Evolutionary conservation across 2,113 vertebrate genomes (phyloP).

Genomic region (Eira barbara): DNA sequence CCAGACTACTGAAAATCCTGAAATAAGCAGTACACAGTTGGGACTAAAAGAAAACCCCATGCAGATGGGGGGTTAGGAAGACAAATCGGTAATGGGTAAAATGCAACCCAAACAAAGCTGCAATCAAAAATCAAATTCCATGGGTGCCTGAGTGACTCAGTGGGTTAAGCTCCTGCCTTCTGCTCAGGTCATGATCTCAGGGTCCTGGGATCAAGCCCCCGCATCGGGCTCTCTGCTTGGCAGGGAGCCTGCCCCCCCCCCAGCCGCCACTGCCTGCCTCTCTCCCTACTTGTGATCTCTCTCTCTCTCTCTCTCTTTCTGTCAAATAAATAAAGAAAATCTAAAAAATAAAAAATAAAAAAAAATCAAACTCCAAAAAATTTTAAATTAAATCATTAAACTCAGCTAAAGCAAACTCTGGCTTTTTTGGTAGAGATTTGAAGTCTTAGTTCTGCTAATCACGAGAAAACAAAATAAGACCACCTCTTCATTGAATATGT

Average conservation of each 20-base stretch:
- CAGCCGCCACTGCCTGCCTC: too few species aligned
- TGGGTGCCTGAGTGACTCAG: too few species aligned
- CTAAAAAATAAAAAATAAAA: too few species aligned
- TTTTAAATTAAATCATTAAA: background rate
- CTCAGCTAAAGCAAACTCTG: background rate
- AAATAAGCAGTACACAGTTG: background rate
- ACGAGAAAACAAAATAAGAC: background rate
- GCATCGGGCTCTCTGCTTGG: too few species aligned
- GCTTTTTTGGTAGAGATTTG: background rate
- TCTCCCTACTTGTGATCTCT: too few species aligned
- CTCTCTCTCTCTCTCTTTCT: too few species aligned
- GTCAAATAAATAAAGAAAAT: too few species aligned
- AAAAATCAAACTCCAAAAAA: background rate
- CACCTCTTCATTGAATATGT: background rate
- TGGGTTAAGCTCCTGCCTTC: too few species aligned
- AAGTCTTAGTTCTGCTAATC: background rate
- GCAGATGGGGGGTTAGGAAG: constrained; percentile 10
- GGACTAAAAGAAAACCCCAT: background rate
- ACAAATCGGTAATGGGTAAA: background rate
- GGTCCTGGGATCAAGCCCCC: too few species aligned
- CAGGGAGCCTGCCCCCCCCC: too few species aligned
- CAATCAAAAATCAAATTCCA: background rate
- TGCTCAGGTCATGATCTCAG: too few species aligned
- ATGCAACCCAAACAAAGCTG: background rate
- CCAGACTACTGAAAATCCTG: background rate